Evolutionary conservation across 1,140 invertebrate species (phyloP).

Genomic region (Telenomus remus): DNA sequence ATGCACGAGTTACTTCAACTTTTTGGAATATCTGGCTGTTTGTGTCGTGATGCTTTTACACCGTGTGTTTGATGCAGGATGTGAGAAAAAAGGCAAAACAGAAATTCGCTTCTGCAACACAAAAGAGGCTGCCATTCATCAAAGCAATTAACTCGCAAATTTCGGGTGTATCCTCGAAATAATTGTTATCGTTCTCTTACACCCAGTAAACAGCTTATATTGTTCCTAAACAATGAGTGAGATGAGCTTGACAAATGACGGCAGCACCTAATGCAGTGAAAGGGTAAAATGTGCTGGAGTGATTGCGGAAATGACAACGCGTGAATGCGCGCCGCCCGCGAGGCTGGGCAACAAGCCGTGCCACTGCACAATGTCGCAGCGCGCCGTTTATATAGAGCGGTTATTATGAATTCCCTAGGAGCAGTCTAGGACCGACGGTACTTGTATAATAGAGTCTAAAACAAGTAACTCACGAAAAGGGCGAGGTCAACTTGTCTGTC

Average conservation of each 20-base stretch:
- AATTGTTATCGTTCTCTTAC: conserved; percentile 43
- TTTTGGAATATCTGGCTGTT: too few relatives aligned
- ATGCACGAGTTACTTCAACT: too few relatives aligned
- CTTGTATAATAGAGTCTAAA: conserved; percentile 66
- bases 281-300: conserved; percentile 46
- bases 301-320: conserved; percentile 43
- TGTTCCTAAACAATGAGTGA: conserved; percentile 43
- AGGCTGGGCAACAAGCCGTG: conserved; percentile 48
- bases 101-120: too few relatives aligned
- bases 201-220: conserved; percentile 39
- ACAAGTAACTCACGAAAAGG: conserved; percentile 67
- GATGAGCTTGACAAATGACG: conserved; percentile 48
- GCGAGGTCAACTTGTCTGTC: conserved; percentile 68
- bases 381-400: conserved; percentile 53
- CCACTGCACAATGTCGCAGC: conserved; percentile 32
- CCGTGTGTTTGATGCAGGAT: too few relatives aligned
- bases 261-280: conserved; percentile 20
- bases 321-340: conserved; percentile 42
- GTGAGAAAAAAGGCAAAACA: too few relatives aligned
- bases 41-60: too few relatives aligned
- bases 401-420: conserved; percentile 71
- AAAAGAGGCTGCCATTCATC: conserved; percentile 21
- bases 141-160: conserved; percentile 43
- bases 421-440: conserved; percentile 61
- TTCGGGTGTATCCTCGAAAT: conserved; percentile 36